These are phyloP conservation scores for Diorhabda sublineata DNA, from an alignment of 1,140 invertebrate species.

Conservation along the genomic window DNA sequence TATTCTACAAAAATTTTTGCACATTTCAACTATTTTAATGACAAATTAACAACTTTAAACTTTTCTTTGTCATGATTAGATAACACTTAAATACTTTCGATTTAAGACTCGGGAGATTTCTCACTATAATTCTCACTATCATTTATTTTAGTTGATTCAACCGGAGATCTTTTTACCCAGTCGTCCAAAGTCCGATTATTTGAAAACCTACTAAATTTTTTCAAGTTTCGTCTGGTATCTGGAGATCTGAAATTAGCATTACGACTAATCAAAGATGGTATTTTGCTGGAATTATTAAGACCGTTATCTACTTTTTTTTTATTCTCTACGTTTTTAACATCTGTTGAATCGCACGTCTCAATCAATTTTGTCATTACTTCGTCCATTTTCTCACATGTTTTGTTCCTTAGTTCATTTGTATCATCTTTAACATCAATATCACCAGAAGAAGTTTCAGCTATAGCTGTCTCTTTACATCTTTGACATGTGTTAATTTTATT, in stretches of 20 bases:
- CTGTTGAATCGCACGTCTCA: slow-evolving; percentile 10
- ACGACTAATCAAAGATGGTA: slow-evolving; percentile 9
- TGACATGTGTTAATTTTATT: no score
- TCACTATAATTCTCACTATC: not conserved
- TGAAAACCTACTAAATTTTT: slow-evolving; percentile 17
- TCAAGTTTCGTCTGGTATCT: slow-evolving; percentile 26
- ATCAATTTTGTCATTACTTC: no score
- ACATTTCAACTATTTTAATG: no score
- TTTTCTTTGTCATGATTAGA: no score
- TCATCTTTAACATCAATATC: slow-evolving; percentile 8
- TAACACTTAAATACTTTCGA: no score
- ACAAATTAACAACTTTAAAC: no score
- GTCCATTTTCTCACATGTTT: no score
- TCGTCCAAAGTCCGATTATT: slow-evolving; percentile 35
- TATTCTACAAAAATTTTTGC: no score
- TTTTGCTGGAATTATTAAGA: slow-evolving; percentile 20
- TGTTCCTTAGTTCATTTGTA: no score
- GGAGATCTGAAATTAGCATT: slow-evolving; percentile 21
- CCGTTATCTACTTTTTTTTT: slow-evolving; percentile 24
- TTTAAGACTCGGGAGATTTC: no score
- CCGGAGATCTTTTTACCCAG: slow-evolving; percentile 26
- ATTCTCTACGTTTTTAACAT: slow-evolving; percentile 19
- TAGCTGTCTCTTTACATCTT: no score
- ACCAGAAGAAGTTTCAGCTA: not conserved
- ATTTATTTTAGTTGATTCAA: not conserved